Evolutionary conservation across 2,888 invertebrate species (phyloP), one percentile per base, ranked within the genome.

Genomic region (Xylophagus ater): DNA sequence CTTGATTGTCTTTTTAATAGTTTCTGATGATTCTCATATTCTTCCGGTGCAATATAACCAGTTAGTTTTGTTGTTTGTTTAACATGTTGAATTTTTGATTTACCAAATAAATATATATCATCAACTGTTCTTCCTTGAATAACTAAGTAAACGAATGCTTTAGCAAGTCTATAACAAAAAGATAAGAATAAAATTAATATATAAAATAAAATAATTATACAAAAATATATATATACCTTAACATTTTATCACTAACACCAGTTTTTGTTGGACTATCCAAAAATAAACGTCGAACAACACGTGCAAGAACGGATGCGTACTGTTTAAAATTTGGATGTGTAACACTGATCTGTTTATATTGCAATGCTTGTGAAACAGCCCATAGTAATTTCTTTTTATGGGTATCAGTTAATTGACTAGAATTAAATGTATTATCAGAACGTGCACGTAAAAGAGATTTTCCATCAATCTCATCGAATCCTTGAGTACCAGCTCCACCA

Each of bases 301-400:
- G 70, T 3, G 80, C 81, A 39, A 86, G 62, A 2, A 71, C 66
- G 0, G 78, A 70, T 3, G 82, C 84, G 55, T 76, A 78, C 44
- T 76, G 71, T 40, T 81, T 77, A 63, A 84, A 86, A 28, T 76
- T 71, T 1, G 76, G 71, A 50, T 85, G 81, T 18, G 54, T 56
- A 1, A 68, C 70, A 1, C 73, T 73, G 54, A 84, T 76, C 26
- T 82, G 81, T 57, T 78, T 78, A 18, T 70, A 68, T 29, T 81
- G 73, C 13, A 86, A 64, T 1, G 85, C 81, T 53, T 82, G 79
- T 3, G 83, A 78, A 4, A 85, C 82, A 1, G 85, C 84, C 84
- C 84, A 85, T 13, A 84, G 64, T 18, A 86, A 66, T 71, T 86
- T 86, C 82, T 59, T 63, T 24, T 60, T 54, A 34, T 63, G 64